phyloP scores from a whole-genome alignment of 2,797 vertebrate genomes.

The Syngnathus acus region DNA sequence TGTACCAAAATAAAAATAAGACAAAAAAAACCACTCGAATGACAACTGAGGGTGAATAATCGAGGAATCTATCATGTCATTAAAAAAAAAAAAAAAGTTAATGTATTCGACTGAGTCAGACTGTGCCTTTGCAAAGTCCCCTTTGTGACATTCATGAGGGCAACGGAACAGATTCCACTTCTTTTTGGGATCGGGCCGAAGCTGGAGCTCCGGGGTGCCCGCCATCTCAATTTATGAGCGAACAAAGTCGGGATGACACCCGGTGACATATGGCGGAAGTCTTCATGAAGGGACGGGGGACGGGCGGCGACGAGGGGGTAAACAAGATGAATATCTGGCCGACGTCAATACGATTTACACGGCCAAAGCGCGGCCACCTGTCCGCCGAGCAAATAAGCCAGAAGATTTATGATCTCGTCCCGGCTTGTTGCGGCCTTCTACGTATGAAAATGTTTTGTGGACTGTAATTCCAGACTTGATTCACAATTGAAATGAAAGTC shows the following conservation, averaged over 20 bases:
- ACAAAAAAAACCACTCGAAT: background rate
- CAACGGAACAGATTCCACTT: conserved; percentile 35
- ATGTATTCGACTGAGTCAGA: conserved; percentile 14
- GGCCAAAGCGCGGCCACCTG: conserved; percentile 69
- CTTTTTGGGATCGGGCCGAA: conserved; percentile 36
- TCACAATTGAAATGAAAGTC: no score
- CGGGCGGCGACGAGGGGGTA: conserved; percentile 53
- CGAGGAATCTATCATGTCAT: background rate
- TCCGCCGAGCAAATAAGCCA: conserved; percentile 68
- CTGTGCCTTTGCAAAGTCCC: conserved; percentile 43
- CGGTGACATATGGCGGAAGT: conserved; percentile 68
- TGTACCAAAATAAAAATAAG: background rate
- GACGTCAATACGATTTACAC: conserved; percentile 69
- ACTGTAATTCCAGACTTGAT: no score
- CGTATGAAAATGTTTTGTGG: no score
- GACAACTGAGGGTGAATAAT: no score
- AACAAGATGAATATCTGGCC: conserved; percentile 71
- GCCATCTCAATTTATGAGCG: conserved; percentile 62
- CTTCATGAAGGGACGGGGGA: conserved; percentile 65
- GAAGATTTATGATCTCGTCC: conserved; percentile 62
- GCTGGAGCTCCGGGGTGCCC: conserved; percentile 40
- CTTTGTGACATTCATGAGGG: conserved; percentile 39
- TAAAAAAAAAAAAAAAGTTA: background rate
- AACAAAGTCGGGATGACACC: conserved; percentile 64
- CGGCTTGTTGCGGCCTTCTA: conserved; percentile 35